Percentiles rank a stretch among this genome's conserved stretches.
These are phyloP conservation scores for Phengaris alcon DNA, from an alignment of 2,888 invertebrate genomes.

Conservation along the genomic window DNA sequence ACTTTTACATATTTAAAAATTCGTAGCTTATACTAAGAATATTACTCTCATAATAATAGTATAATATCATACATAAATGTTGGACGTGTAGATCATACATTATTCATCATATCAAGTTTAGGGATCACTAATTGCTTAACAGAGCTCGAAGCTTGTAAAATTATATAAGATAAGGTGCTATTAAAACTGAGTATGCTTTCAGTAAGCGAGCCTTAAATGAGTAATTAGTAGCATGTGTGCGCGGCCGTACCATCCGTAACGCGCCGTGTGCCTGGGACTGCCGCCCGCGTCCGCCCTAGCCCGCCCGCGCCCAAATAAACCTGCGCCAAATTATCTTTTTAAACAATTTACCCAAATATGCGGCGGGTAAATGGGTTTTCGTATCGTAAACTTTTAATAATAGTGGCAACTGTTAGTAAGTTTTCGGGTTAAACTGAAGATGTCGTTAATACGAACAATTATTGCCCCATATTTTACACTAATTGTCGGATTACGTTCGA, in stretches of 20 bases:
- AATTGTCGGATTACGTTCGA: background rate
- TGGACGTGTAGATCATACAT: background rate
- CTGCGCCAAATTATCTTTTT: conserved; percentile 70
- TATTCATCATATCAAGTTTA: conserved; percentile 26
- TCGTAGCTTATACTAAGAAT: background rate
- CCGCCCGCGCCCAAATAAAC: conserved; percentile 62
- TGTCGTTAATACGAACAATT: conserved; percentile 6
- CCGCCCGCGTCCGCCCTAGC: conserved; percentile 48
- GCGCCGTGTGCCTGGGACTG: conserved; percentile 56
- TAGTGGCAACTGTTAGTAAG: background rate
- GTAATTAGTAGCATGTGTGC: conserved; percentile 71
- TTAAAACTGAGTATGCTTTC: conserved; percentile 42
- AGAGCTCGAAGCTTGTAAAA: conserved; percentile 32
- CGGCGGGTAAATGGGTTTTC: conserved; percentile 45
- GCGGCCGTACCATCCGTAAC: conserved; percentile 56
- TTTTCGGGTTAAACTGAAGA: background rate
- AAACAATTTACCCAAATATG: conserved; percentile 69
- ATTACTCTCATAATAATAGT: background rate
- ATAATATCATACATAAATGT: background rate
- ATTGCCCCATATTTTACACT: background rate
- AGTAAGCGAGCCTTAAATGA: conserved; percentile 50
- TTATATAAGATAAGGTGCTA: conserved; percentile 37
- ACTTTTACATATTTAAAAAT: background rate
- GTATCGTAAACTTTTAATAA: conserved; percentile 17
- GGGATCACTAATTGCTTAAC: conserved; percentile 30